Evolutionary conservation across 35 echinoderm and acorn worm species (phyloP), one percentile per base, ranked within the genome.

Genomic region (Apostichopus japonicus): DNA sequence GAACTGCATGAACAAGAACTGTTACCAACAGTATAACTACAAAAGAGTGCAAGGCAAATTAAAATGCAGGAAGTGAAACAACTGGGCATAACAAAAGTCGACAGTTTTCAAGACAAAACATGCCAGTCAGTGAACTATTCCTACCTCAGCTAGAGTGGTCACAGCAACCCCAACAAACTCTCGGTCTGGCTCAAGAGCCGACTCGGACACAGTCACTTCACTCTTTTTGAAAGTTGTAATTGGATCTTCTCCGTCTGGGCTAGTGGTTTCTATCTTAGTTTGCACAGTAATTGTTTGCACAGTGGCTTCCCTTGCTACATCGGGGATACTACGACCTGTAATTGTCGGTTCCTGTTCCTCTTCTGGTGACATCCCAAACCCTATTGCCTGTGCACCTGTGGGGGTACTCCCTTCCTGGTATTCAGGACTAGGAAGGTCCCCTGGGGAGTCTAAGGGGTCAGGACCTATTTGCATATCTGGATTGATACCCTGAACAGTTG

Each of bases 191-290:
- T 90, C 83, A 54, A 80, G 87, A 93, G 86, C 93, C 72, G 95
- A 96, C 95, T 96, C 95, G 44, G 93, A 92, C 54, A 97, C 89
- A 77, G 96, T 97, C 86, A 97, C 96, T 88, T 97, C 96, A 8
- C 91, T 88, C 54, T 91, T 91, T 59, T 77, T 78, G 55, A 8
- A 91, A 24, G 52, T 91, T 54, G 84, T 84, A 25, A 57, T 55
- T 73, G 87, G 65, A 56, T n/a, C 75, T 24, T 53, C 86, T 19
- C 21, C 79, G 23, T 52, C 70, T 25, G 56, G 83, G 70, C 90
- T 92, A 77, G 33, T 86, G 21, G 95, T 82, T 82, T 90, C 87
- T 7, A 90, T 76, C 79, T 93, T 93, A 33, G 86, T 76, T 86
- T 93, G 82, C 14, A 95, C 83, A 1, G 93, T 97, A 77, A 97